Conservation (phyloP, 2,888 invertebrate species). For the Drosophila acutilabella region DNA sequence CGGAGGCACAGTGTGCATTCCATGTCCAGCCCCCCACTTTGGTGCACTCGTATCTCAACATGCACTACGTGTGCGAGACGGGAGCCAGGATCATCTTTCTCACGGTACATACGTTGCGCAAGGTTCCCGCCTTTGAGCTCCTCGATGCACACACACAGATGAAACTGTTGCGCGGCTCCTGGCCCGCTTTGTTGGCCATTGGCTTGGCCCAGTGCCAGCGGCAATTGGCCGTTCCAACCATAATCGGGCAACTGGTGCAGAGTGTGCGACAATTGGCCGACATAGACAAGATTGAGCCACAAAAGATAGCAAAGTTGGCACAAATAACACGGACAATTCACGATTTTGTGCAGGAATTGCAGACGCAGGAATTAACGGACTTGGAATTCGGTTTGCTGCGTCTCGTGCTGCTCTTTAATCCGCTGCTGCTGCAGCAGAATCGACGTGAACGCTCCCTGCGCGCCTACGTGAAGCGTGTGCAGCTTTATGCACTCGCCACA, state of each 20-base stretch:
- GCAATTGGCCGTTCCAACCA: slow-evolving; percentile 91
- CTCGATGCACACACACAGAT: slow-evolving; percentile 94
- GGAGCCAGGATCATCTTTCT: slow-evolving; percentile 96
- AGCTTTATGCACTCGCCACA: slow-evolving; percentile 77
- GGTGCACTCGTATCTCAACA: slow-evolving; percentile 94
- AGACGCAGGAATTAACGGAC: slow-evolving; percentile 91
- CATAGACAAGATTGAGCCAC: slow-evolving; percentile 90
- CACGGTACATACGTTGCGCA: slow-evolving; percentile 95
- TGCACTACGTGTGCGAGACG: slow-evolving; percentile 98
- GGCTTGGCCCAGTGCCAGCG: slow-evolving; percentile 93
- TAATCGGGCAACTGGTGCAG: slow-evolving; percentile 91
- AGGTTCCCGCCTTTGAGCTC: slow-evolving; percentile 92
- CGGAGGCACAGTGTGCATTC: slow-evolving; percentile 90
- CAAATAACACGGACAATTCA: slow-evolving; percentile 93
- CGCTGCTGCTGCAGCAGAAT: slow-evolving; percentile 86
- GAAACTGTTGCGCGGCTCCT: slow-evolving; percentile 92
- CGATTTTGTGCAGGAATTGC: slow-evolving; percentile 91
- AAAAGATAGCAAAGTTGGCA: slow-evolving; percentile 91
- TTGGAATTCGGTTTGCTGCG: slow-evolving; percentile 95
- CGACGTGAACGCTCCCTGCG: slow-evolving; percentile 77
- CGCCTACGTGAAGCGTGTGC: slow-evolving; percentile 79
- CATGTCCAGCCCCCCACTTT: slow-evolving; percentile 91
- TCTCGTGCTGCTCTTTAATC: slow-evolving; percentile 92
- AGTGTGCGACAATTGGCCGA: slow-evolving; percentile 86
- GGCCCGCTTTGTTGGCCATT: slow-evolving; percentile 96